Evolutionary conservation across 2,113 vertebrate genomes (phyloP).

Genomic region (Pelodiscus sinensis): DNA sequence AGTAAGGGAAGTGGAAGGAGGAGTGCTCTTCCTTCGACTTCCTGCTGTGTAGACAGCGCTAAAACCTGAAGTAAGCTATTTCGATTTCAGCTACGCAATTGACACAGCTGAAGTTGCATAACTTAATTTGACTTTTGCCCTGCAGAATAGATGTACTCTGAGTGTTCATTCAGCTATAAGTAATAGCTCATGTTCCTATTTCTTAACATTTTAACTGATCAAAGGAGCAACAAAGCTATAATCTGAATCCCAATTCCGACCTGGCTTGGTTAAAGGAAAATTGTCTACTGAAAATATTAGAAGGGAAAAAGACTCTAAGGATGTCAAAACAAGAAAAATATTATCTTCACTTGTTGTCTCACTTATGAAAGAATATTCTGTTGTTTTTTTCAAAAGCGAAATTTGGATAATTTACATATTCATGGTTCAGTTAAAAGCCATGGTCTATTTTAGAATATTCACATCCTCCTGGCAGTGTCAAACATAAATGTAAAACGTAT

Average conservation of each 20-base stretch:
- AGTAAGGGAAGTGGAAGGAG: too few relatives aligned
- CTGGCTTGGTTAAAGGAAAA: constrained; percentile 47
- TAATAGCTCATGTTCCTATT: not conserved
- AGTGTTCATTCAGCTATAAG: not conserved
- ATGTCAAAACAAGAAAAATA: constrained; percentile 70
- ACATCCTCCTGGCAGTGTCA: constrained; percentile 1
- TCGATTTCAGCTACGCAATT: too few relatives aligned
- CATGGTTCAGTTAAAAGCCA: not conserved
- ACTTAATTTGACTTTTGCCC: too few relatives aligned
- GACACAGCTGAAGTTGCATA: too few relatives aligned
- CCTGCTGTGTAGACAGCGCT: too few relatives aligned
- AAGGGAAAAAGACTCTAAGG: constrained; percentile 64
- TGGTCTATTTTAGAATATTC: constrained; percentile 1
- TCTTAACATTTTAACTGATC: constrained; percentile 9
- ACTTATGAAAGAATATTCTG: constrained; percentile 50
- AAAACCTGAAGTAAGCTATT: too few relatives aligned
- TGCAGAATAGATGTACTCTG: not conserved
- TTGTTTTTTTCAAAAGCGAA: constrained; percentile 26
- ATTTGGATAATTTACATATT: not conserved
- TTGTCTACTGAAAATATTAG: constrained; percentile 47
- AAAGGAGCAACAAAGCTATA: constrained; percentile 6
- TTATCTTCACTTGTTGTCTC: constrained; percentile 58
- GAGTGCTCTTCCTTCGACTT: too few relatives aligned
- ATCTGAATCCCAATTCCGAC: constrained; percentile 50
- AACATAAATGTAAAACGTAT: not conserved